phyloP scores from a whole-genome alignment of 2,113 vertebrate species.

The Megaceryle maxima region DNA sequence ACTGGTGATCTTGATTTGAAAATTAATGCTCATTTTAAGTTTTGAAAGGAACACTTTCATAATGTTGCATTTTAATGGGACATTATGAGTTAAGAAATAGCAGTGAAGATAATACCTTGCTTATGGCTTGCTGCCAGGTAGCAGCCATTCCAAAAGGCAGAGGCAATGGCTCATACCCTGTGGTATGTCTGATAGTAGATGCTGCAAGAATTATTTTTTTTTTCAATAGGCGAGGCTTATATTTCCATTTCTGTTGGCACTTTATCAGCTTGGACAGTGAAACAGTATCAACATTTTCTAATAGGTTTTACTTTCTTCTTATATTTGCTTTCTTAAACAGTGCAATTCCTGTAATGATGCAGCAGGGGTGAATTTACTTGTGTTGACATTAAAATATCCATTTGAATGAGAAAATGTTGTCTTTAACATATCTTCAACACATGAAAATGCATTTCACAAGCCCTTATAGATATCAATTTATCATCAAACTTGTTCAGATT shows the following conservation, averaged over 20 bases:
- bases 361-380: not conserved
- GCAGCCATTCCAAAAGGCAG: not conserved
- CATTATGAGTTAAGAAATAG: not conserved
- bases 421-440: not conserved
- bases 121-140: not conserved
- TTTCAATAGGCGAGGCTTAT: not conserved
- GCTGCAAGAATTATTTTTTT: not conserved
- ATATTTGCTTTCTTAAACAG: not conserved
- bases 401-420: not conserved
- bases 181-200: not conserved
- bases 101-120: not conserved
- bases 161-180: not conserved
- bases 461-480: not conserved
- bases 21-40: not conserved
- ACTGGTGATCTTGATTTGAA: not conserved
- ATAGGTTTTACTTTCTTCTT: not conserved
- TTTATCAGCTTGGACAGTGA: not conserved
- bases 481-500: not conserved
- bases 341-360: not conserved
- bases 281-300: not conserved
- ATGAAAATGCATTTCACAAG: not conserved
- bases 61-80: not conserved
- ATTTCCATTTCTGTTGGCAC: not conserved
- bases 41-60: not conserved
- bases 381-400: not conserved